These are phyloP conservation scores for Tipula helvola DNA, from an alignment of 2,888 invertebrate species.

Conservation along the genomic window DNA sequence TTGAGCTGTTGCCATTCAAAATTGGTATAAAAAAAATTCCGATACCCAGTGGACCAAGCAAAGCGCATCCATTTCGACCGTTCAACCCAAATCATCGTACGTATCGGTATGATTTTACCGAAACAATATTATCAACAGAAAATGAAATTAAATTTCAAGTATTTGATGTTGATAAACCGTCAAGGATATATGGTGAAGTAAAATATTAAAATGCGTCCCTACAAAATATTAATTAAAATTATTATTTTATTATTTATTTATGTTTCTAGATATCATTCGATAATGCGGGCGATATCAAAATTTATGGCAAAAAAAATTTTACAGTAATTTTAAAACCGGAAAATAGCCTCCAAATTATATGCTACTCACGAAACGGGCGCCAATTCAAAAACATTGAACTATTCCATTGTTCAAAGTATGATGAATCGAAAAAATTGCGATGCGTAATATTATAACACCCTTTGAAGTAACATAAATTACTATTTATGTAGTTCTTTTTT, in stretches of 20 bases:
- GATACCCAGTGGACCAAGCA: neutral
- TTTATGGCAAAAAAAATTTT: slow-evolving; percentile 7
- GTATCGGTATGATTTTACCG: slow-evolving; percentile 5
- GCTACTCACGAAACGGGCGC: neutral
- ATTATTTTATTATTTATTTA: neutral
- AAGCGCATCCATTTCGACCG: slow-evolving; percentile 1
- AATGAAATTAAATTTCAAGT: neutral
- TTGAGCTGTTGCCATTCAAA: neutral
- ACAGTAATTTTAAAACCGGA: slow-evolving; percentile 6
- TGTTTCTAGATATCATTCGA: neutral
- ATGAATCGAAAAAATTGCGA: neutral
- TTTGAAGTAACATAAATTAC: neutral
- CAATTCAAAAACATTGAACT: slow-evolving; percentile 5
- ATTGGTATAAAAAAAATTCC: slow-evolving; percentile 7
- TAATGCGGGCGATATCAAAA: neutral
- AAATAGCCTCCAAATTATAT: slow-evolving; percentile 5
- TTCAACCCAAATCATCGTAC: slow-evolving; percentile 8
- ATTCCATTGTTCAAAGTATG: neutral
- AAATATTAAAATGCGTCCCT: neutral
- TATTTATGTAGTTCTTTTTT: neutral
- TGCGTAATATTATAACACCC: neutral
- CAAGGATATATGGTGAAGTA: slow-evolving; percentile 5
- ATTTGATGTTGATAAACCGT: neutral
- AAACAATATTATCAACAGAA: neutral
- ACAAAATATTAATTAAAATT: neutral